Evolutionary conservation across 2,113 vertebrate species (phyloP), one percentile per base, ranked within the genome.

Genomic region (Lasiurus cinereus): DNA sequence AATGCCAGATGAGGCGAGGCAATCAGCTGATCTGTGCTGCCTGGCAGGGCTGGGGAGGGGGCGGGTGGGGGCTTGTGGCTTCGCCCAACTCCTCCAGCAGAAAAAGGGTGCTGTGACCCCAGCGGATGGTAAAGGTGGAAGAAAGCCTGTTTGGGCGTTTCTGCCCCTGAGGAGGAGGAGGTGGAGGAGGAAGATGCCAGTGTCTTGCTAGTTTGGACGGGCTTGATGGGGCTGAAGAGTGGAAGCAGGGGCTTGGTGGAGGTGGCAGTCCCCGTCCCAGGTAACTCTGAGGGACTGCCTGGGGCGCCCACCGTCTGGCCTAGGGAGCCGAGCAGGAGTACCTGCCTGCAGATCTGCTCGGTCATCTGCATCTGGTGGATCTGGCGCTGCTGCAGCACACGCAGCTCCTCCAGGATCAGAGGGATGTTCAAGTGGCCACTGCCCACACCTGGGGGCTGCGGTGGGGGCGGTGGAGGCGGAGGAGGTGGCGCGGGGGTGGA

Each of bases 311-410:
- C 96, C 0, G 97, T 89, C 79, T 96, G 97, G 48, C 98, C 97
- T 33, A 98, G 85, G 27, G 98, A 98, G 11, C 99, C 99, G 1
- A 99, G 98, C 78, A 99, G 98, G 11, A 99, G 97, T 50, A 99
- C 99, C 56, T 99, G 99, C 64, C 99, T 98, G 91, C 99, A 99
- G 88, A 99, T 99, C 97, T 99, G 99, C 95, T 99, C 99, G 0
- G 99, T 99, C 98, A 99, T 99, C 97, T 99, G 99, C 99, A 99
- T 99, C 98, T 99, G 99, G 96, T 99, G 99, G 89, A 99, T 99
- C 96, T 99, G 99, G 54, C 99, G 98, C 97, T 99, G 99, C 96
- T 99, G 99, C 76, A 99, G 96, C 85, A 99, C 98, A 31, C 99
- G 97, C 6, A 99, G 98, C 97, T 99, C 99, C 96, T 99, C 99